phyloP scores from a whole-genome alignment of 2,113 vertebrate genomes.

The Bos javanicus region DNA sequence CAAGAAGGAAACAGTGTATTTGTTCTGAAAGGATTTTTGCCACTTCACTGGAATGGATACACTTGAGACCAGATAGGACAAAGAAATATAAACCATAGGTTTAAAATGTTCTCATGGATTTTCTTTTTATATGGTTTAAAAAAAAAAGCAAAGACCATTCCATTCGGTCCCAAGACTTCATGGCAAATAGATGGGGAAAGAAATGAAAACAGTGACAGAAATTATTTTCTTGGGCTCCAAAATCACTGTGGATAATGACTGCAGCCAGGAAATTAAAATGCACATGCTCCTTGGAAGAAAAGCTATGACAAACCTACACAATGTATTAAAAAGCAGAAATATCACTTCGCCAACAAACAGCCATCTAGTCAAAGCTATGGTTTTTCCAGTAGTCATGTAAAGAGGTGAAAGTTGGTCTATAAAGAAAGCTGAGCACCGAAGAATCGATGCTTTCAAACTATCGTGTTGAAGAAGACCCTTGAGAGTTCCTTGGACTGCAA shows the following conservation, averaged over 20 bases:
- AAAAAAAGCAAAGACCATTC: not conserved
- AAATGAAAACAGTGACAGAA: not conserved
- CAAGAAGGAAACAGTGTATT: not conserved
- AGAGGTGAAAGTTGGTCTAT: not conserved
- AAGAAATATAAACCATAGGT: not conserved
- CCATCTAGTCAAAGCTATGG: not conserved
- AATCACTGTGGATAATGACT: not conserved
- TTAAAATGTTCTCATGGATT: not conserved
- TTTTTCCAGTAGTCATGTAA: not conserved
- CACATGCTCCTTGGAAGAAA: not conserved
- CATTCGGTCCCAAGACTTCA: not conserved
- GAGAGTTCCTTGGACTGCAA: not conserved
- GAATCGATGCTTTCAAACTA: not conserved
- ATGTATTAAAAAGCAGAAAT: not conserved
- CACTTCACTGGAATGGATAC: not conserved
- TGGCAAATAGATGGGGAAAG: not conserved
- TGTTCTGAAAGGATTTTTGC: slow-evolving; percentile 17
- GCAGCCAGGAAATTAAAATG: not conserved
- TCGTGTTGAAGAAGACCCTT: not conserved
- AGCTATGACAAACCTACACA: not conserved
- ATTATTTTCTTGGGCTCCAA: not conserved
- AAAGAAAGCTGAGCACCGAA: not conserved
- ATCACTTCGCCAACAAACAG: not conserved
- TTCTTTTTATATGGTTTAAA: not conserved
- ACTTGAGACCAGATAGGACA: slow-evolving; percentile 13